Base-by-base conservation (phyloP, 2,113 vertebrate species). In the Erythrolamprus reginae region DNA sequence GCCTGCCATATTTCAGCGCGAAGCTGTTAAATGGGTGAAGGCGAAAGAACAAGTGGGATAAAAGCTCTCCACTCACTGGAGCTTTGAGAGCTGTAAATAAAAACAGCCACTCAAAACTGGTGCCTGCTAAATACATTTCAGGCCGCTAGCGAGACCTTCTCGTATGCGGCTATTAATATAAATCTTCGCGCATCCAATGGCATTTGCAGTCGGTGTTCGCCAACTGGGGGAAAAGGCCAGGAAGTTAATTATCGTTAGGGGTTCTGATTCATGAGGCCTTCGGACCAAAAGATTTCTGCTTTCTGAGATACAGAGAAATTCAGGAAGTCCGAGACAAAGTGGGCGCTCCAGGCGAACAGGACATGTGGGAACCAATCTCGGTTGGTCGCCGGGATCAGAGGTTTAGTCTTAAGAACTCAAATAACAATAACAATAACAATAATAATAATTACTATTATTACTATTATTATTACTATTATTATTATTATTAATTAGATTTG, bases 121-220 rank as follows among this genome's bases (percentile, higher is more conserved):
- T 70, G 93, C 88, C 42, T n/a, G n/a, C 7, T 53, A 61, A 45
- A 33, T 19, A 3, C 89, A 82, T 89, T 26, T 8, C 4, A 89
- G 47, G 47, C 53, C 56, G 94, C 88, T 87, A 42, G 52, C 0
- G 7, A 65, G 70, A 5, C n/a, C 89, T 89, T 92, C 55, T 82
- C 61, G 89, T n/a, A 82, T 45, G 1, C 26, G 84, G 82, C 90
- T 77, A 82, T 61, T 4, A 4, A 42, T 8, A 70, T 45, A 50
- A 88, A 91, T 82, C 88, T 56, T n/a, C n/a, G n/a, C n/a, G n/a
- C n/a, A n/a, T 86, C 48, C 19, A 92, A 93, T 33, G 77, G 88
- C 7, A 88, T 77, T 77, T 88, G 8, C 0, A 38, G 33, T 93
- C 56, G 87, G 45, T 0, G 55, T 2, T 86, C 87, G 92, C 86